phyloP scores from a whole-genome alignment of 2,888 invertebrate genomes.

The Iselma pallidipennis region DNA sequence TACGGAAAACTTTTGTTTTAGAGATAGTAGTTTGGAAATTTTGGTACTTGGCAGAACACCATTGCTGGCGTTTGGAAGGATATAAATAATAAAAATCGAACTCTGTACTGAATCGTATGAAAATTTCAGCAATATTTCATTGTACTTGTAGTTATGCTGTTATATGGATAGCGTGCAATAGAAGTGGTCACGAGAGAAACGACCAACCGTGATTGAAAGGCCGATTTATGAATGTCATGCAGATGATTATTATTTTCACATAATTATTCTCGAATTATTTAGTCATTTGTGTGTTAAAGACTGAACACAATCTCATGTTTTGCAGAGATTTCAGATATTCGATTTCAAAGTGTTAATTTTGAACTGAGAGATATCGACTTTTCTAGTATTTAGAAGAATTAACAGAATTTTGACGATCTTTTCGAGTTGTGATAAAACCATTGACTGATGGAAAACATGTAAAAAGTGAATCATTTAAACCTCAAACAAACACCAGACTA shows the following conservation, averaged over 20 bases:
- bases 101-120: neutral
- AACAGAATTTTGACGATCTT: no score
- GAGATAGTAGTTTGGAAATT: neutral
- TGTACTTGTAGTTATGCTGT: neutral
- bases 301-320: no score
- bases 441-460: neutral
- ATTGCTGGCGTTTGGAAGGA: neutral
- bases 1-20: neutral
- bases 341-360: no score
- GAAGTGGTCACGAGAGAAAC: neutral
- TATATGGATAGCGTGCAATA: neutral
- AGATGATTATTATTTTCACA: neutral
- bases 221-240: neutral
- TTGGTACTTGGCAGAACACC: neutral
- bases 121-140: neutral
- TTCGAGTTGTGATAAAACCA: no score
- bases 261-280: neutral
- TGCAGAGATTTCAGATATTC: no score
- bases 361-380: no score
- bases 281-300: no score
- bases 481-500: no score
- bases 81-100: neutral
- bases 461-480: no score
- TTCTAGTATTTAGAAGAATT: no score
- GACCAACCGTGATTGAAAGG: neutral